Percentiles rank a stretch among this genome's conserved stretches.
Evolutionary conservation across 2,888 invertebrate species (phyloP).

Genomic region (Diadegma fenestrale): DNA sequence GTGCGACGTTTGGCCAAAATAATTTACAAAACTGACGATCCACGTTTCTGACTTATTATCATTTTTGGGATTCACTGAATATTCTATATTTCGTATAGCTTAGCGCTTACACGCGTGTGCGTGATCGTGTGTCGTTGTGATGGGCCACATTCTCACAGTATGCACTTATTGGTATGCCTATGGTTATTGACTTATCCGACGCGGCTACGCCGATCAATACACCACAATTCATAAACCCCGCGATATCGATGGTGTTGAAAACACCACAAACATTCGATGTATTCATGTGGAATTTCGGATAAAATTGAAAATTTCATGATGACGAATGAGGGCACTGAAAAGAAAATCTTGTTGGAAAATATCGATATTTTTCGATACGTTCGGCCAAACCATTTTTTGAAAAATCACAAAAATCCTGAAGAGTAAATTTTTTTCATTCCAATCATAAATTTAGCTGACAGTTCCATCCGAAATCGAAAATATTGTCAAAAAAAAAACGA

Average conservation of each 20-base stretch:
- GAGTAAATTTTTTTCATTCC: too few relatives aligned
- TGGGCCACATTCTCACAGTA: not conserved
- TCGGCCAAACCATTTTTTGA: too few relatives aligned
- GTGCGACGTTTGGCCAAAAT: too few relatives aligned
- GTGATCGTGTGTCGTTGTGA: not conserved
- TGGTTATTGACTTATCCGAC: constrained; percentile 35
- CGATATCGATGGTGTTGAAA: constrained; percentile 39
- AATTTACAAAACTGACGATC: not conserved
- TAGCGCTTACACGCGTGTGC: not conserved
- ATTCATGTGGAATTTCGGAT: not conserved
- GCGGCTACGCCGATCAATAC: constrained; percentile 34
- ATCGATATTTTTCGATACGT: too few relatives aligned
- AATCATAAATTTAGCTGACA: too few relatives aligned
- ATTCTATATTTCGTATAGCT: not conserved
- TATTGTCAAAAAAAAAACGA: too few relatives aligned
- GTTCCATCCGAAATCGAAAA: too few relatives aligned
- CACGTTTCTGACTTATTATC: not conserved
- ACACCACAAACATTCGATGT: constrained; percentile 13
- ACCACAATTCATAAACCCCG: constrained; percentile 41
- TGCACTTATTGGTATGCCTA: constrained; percentile 8
- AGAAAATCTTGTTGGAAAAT: too few relatives aligned
- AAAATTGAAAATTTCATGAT: not conserved
- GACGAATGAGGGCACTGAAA: too few relatives aligned
- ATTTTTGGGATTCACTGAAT: not conserved
- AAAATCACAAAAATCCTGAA: too few relatives aligned